Conservation (phyloP, 1,140 invertebrate genomes). For the Mercenaria mercenaria region DNA sequence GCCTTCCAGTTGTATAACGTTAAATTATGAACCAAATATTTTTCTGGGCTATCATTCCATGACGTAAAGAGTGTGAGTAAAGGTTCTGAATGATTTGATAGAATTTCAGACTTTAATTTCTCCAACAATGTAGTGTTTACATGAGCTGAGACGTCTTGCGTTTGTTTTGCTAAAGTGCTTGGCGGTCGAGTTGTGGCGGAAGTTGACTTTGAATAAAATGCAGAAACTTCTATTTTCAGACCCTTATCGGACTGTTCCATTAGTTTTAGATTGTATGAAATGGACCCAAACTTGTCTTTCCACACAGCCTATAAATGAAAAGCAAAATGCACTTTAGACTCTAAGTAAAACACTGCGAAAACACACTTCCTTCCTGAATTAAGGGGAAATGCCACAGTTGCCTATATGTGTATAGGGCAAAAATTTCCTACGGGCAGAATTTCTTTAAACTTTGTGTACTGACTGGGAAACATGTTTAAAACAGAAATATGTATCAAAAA, state of each 20-base stretch:
- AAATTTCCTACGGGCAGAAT: too few species aligned
- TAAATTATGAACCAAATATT: constrained; percentile 69
- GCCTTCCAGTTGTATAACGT: constrained; percentile 72
- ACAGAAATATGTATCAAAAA: too few species aligned
- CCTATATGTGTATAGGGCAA: too few species aligned
- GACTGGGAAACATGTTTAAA: too few species aligned
- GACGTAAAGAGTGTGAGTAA: constrained; percentile 70
- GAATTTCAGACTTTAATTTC: constrained; percentile 17
- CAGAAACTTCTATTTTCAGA: constrained; percentile 11
- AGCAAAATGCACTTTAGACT: too few species aligned
- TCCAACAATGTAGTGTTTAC: constrained; percentile 1
- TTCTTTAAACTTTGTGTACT: too few species aligned
- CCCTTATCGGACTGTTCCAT: constrained; percentile 37
- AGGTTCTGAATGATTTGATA: constrained; percentile 34
- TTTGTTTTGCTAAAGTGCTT: background rate
- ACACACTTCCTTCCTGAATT: too few species aligned
- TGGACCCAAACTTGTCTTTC: constrained; percentile 51
- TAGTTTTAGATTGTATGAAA: constrained; percentile 54
- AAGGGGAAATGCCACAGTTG: too few species aligned
- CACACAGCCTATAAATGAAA: constrained; percentile 54
- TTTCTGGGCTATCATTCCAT: constrained; percentile 61
- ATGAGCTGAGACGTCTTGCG: background rate
- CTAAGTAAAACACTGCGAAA: too few species aligned
- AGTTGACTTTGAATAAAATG: background rate
- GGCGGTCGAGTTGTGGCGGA: background rate